Evolutionary conservation across 2,113 vertebrate species (phyloP).

Genomic region (Echinops telfairi): DNA sequence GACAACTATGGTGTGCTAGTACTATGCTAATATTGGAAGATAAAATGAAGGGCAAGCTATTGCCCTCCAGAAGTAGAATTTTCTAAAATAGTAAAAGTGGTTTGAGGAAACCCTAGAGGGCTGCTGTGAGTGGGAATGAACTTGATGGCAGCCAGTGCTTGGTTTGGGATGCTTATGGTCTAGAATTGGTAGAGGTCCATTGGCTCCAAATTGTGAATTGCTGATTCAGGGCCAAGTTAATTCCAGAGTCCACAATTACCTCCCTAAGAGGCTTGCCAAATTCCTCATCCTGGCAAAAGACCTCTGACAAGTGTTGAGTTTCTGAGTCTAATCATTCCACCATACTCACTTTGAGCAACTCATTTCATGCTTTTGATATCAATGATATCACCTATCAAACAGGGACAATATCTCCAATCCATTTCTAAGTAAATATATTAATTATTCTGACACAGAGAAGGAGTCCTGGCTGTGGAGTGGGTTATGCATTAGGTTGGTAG

Average conservation of each 20-base stretch:
- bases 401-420: not conserved
- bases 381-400: not conserved
- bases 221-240: not conserved
- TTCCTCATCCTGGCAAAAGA: not conserved
- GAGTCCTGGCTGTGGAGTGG: not conserved
- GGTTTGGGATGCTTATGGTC: too few relatives aligned
- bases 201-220: not conserved
- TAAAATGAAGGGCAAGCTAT: not conserved
- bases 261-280: not conserved
- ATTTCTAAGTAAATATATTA: too few relatives aligned
- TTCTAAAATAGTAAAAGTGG: not conserved
- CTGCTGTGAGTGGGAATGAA: too few relatives aligned
- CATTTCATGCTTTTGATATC: not conserved
- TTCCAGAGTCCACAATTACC: not conserved
- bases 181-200: not conserved
- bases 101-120: not conserved
- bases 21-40: not conserved
- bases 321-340: not conserved
- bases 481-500: too few relatives aligned
- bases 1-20: not conserved
- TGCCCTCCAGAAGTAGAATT: not conserved
- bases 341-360: not conserved
- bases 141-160: too few relatives aligned
- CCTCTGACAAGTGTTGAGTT: fast-evolving
- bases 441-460: too few relatives aligned